These are phyloP conservation scores for Malurus alboscapulatus DNA, from an alignment of 2,113 vertebrate species.

Conservation along the genomic window DNA sequence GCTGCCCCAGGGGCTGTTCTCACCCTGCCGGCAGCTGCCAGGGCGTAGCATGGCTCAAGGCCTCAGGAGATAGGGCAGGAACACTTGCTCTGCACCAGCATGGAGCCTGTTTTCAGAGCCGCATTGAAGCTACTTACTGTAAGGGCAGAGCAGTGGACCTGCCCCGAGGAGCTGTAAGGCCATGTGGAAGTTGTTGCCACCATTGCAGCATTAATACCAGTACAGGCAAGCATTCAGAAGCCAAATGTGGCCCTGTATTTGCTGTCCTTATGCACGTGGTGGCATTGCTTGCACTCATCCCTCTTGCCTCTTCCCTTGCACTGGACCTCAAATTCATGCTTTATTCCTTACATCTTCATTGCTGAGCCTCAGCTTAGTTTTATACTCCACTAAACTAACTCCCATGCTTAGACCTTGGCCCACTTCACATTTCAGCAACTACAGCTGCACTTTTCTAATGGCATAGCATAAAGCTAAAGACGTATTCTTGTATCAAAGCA, in stretches of 20 bases:
- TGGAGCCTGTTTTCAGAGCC: background rate
- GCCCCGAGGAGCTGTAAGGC: fast-evolving
- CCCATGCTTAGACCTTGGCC: background rate
- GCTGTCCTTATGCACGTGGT: fast-evolving
- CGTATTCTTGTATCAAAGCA: background rate
- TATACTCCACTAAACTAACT: background rate
- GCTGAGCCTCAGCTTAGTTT: background rate
- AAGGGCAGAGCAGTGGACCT: background rate
- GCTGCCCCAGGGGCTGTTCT: background rate
- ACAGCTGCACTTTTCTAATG: background rate
- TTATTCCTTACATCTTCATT: background rate
- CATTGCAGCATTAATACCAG: fast-evolving
- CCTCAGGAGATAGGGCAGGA: fast-evolving
- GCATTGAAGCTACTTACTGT: fast-evolving
- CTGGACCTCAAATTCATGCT: background rate
- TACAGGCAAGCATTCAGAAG: fast-evolving
- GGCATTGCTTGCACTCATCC: fast-evolving
- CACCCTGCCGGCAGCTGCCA: fast-evolving
- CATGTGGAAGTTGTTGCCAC: fast-evolving
- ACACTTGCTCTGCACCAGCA: fast-evolving
- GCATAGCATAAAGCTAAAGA: background rate
- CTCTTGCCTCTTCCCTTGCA: background rate
- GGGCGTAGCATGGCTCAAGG: fast-evolving
- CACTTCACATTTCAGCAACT: background rate
- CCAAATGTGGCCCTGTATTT: fast-evolving